Conservation (phyloP, 1,140 invertebrate genomes). For the Cryptotermes secundus region DNA sequence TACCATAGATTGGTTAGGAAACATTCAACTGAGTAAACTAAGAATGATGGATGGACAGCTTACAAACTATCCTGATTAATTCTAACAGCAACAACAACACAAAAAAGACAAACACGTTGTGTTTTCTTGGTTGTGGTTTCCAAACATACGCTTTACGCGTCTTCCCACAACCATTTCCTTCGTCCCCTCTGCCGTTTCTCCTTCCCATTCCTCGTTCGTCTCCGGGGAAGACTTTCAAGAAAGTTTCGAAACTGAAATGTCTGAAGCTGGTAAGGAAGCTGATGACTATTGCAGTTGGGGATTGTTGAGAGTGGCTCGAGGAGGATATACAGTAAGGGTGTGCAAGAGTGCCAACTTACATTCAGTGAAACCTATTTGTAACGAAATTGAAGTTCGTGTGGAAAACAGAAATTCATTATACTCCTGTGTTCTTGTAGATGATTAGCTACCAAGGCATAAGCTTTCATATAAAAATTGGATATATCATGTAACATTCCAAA, state of each 20-base stretch:
- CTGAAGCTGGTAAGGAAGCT: neutral
- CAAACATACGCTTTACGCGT: neutral
- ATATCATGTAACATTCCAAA: no score
- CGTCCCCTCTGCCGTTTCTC: neutral
- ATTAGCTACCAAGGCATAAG: neutral
- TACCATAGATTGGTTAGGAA: neutral
- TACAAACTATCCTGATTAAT: neutral
- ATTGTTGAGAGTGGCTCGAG: neutral
- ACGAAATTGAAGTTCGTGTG: neutral
- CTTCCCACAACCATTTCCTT: slow-evolving; percentile 3
- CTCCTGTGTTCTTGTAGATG: neutral
- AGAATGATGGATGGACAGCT: neutral
- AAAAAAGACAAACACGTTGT: neutral
- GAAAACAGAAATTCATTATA: neutral
- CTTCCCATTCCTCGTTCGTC: neutral
- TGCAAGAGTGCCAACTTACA: neutral
- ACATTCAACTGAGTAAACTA: neutral
- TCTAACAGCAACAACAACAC: neutral
- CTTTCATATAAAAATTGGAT: no score
- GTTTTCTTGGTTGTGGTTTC: slow-evolving; percentile 4
- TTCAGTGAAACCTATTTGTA: slow-evolving; percentile 2
- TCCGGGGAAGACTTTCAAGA: slow-evolving; percentile 10
- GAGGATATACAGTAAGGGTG: neutral
- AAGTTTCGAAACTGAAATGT: slow-evolving; percentile 12
- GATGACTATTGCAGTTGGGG: slow-evolving; percentile 5